Percentiles rank a stretch among this genome's conserved stretches.
Conservation (phyloP, 2,797 vertebrate genomes). For the Trachops cirrhosus region DNA sequence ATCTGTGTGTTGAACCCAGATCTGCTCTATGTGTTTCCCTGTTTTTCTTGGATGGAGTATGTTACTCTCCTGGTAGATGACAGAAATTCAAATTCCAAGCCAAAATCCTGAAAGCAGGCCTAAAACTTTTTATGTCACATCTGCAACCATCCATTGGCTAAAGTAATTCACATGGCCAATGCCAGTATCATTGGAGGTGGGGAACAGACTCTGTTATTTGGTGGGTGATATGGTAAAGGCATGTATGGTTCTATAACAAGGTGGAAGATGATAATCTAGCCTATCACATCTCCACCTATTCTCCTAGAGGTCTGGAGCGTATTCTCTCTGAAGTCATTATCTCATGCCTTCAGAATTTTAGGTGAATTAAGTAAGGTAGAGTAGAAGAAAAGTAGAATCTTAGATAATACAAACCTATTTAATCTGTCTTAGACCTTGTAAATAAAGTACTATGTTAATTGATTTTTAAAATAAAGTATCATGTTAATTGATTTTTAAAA, state of each 20-base stretch:
- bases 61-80: neutral
- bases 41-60: neutral
- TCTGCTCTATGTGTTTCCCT: neutral
- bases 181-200: rapidly evolving
- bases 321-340: neutral
- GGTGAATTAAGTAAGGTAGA: neutral
- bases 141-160: neutral
- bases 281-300: neutral
- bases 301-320: neutral
- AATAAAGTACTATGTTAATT: neutral
- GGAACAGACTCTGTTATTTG: neutral
- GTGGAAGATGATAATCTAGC: neutral
- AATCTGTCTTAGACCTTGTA: neutral
- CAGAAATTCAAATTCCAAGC: neutral
- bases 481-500: neutral
- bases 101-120: neutral
- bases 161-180: neutral
- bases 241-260: neutral
- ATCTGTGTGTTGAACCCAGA: neutral
- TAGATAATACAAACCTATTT: neutral
- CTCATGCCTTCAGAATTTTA: neutral
- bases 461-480: neutral
- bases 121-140: neutral
- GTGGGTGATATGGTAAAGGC: neutral
- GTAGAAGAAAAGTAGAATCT: neutral